Evolutionary conservation across 2,113 vertebrate genomes (phyloP).

Genomic region (Arenaria interpres): DNA sequence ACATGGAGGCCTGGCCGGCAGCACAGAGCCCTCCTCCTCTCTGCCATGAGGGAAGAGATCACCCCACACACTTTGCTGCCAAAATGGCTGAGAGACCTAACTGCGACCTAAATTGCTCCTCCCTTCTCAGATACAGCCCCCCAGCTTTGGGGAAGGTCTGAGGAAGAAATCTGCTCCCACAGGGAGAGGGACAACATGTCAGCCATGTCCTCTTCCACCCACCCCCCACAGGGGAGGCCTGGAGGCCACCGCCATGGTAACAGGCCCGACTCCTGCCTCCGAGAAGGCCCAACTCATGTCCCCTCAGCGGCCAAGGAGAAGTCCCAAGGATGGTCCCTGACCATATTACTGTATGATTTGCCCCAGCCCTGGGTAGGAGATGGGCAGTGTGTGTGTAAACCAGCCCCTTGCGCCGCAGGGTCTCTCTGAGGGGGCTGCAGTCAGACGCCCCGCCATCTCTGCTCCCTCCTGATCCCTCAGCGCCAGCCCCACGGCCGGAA

Average conservation of each 20-base stretch:
- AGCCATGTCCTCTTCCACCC: accelerated
- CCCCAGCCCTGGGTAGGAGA: neutral
- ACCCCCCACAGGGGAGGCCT: neutral
- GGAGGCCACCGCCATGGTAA: neutral
- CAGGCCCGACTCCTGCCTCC: neutral
- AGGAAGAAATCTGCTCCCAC: neutral
- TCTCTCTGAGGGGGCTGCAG: neutral
- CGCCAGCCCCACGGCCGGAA: neutral
- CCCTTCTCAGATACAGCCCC: neutral
- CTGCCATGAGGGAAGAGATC: accelerated
- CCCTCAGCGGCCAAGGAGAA: neutral
- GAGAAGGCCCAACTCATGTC: neutral
- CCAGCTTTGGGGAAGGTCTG: neutral
- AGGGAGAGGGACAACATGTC: accelerated
- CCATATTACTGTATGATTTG: too few relatives aligned
- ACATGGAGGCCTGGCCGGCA: accelerated
- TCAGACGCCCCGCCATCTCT: neutral
- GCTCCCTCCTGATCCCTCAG: neutral
- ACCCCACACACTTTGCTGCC: neutral
- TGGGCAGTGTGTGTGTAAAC: accelerated
- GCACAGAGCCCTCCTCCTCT: neutral
- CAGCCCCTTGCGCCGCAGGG: neutral
- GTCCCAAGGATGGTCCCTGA: neutral
- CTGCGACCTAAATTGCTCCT: neutral
- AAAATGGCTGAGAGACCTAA: neutral